Base-by-base conservation (phyloP, 1,140 invertebrate species). In the Mylabris phalerata region DNA sequence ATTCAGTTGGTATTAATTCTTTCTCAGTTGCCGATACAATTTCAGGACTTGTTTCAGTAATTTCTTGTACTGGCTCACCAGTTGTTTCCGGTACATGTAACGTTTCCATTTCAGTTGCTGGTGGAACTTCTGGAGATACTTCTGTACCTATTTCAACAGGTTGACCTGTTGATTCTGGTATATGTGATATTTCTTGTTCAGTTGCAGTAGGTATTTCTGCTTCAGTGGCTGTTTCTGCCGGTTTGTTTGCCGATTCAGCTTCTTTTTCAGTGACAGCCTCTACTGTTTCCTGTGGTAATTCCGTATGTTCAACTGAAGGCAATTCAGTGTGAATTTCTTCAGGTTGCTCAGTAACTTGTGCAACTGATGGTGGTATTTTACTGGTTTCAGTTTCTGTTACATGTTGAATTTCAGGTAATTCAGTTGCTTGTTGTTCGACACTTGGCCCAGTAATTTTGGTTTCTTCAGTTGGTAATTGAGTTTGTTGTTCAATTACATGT, bases 381-480 rank as follows among this genome's bases (percentile, higher is more conserved):
- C 26, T 42, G 24, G 2, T 24, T 42, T 52, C 50, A 27, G n/a
- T 32, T 41, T 59, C 57, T 3, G 25, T 19, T 55, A 6, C 39
- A 13, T 40, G 25, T 10, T 48, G 9, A 44, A 32, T 49, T 11
- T 49, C 41, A 32, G 48, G 50, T 19, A 10, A 42, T 51, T 51
- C 32, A 25, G 39, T 50, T 41, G 26, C 49, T 27, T 47, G n/a
- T 13, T 51, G 11, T 24, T 13, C 3, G 38, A 50, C 48, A 44
- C 10, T 38, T 40, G 42, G 10, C 13, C 2, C 41, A 49, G 55
- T 19, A 43, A 59, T 42, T 43, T 38, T 50, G 40, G 55, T 50
- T 50, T 65, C 67, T 60, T 72, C 64, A 52, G 46, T 50, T 47
- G 56, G 41, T 54, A 58, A 26, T 63, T 65, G 42, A 62, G 48